phyloP scores from a whole-genome alignment of 1,140 invertebrate genomes.

The Platyscapa corneri region DNA sequence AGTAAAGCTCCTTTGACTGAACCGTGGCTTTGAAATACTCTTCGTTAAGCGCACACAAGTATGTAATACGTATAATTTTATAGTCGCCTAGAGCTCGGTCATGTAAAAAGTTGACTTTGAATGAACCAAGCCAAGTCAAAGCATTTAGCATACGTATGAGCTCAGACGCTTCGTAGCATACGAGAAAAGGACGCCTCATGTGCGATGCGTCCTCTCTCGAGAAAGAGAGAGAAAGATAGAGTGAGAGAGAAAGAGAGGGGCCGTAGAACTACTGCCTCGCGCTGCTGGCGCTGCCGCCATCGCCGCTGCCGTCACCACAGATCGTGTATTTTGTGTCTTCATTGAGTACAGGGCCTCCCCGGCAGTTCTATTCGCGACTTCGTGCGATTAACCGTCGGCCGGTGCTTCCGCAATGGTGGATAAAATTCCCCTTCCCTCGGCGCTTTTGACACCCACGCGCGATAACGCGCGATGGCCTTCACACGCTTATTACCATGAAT shows the following conservation, averaged over 20 bases:
- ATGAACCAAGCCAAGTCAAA: neutral
- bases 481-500: no score
- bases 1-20: no score
- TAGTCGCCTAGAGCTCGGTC: no score
- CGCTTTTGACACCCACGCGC: neutral
- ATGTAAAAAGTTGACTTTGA: neutral
- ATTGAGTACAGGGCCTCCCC: constrained; percentile 1
- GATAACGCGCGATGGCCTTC: no score
- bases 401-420: neutral
- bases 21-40: no score
- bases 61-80: no score
- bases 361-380: constrained; percentile 22
- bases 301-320: neutral
- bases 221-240: neutral
- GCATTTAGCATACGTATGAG: constrained; percentile 1
- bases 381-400: neutral
- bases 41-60: no score
- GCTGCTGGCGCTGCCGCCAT: neutral
- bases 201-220: neutral
- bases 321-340: constrained; percentile 31
- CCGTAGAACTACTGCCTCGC: neutral
- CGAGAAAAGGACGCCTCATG: neutral
- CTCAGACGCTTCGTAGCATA: neutral
- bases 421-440: neutral
- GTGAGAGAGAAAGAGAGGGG: neutral